Base-by-base conservation (phyloP, 2,113 vertebrate genomes). In the Spermophilus dauricus region DNA sequence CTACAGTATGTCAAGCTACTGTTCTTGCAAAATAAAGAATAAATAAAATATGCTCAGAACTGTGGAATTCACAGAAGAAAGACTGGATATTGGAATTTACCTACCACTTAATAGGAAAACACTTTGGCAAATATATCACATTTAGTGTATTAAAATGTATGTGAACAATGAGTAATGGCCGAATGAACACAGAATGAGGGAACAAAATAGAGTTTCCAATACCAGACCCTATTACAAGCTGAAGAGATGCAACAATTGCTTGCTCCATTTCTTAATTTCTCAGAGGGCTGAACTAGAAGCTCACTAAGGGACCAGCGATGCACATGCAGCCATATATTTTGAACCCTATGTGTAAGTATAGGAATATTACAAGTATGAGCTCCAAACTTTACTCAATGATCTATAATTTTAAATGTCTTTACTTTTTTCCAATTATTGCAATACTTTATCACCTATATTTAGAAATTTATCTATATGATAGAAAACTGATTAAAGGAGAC, bases 341-440 rank as follows among this genome's bases (percentile, higher is more conserved):
- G 9, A 37, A 32, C 14, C 0, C 24, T 11, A 2, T 32, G 4
- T 30, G 4, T 8, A 53, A 69, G 39, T 32, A 26, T 7, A 0
- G 48, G n/a, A 12, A 24, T 30, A 42, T 2, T 67, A 81, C 30
- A 78, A n/a, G 48, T 20, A 39, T 18, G 17, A 90, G 24, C 12
- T 56, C 65, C 34, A 77, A 61, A 73, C 53, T 32, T 17, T 39
- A 39, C 34, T 86, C 81, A 11, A 32, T 16, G 77, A 3, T 61
- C 51, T 76, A 30, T 56, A 22, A 53, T 4, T 58, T 51, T 51
- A 78, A 63, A 51, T 58, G 11, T 63, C 34, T 95, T 56, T 37
- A 26, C 26, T 67, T 45, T 24, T 17, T 20, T 86, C 28, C 20
- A 48, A 1, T 87, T 91, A 78, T 56, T 56, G 28, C 17, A 48